Evolutionary conservation across 2,888 invertebrate species (phyloP).

Genomic region (Lypha dubia): DNA sequence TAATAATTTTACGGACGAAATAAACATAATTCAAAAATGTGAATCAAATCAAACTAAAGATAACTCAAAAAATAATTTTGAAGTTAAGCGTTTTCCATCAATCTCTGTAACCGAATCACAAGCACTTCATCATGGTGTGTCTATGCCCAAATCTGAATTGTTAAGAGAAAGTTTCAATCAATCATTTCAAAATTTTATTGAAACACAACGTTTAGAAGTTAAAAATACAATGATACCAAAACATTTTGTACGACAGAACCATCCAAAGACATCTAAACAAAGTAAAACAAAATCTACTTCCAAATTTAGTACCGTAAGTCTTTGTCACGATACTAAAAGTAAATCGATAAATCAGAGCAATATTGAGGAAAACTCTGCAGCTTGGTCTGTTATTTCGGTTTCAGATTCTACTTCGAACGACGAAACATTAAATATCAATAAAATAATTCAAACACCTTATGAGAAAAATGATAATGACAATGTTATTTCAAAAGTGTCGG

Average conservation of each 20-base stretch:
- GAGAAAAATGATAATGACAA: not conserved
- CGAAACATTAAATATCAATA: not conserved
- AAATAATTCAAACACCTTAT: not conserved
- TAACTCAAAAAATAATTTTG: not conserved
- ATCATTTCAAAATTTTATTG: not conserved
- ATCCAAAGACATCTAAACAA: not conserved
- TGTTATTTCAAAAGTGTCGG: not conserved
- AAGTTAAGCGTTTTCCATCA: not conserved
- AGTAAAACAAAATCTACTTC: not conserved
- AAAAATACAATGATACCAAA: not conserved
- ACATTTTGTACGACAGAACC: not conserved
- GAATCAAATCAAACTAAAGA: not conserved
- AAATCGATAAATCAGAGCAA: not conserved
- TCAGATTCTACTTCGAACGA: slow-evolving; percentile 1
- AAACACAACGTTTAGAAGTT: not conserved
- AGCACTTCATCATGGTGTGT: not conserved
- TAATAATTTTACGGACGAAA: not conserved
- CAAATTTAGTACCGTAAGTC: not conserved
- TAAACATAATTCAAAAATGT: not conserved
- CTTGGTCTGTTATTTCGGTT: slow-evolving; percentile 3
- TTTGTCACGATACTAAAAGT: not conserved
- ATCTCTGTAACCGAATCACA: not conserved
- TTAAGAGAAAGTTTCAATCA: not conserved
- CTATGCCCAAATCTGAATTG: not conserved
- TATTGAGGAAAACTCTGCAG: not conserved